Base-by-base conservation (phyloP, 2,797 vertebrate species). In the Orestias chungarensis region DNA sequence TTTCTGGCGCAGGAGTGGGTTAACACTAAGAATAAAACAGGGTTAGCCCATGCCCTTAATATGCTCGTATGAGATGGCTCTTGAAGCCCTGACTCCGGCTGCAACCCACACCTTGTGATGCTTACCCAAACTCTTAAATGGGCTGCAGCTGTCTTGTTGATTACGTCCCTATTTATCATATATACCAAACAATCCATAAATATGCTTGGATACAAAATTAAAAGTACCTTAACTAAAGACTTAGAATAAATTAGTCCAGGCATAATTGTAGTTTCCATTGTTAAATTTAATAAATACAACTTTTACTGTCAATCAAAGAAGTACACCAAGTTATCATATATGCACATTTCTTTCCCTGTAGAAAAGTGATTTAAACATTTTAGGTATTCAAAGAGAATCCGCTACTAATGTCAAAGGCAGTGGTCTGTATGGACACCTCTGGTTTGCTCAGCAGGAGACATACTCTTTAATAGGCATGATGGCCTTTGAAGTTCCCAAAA, bases 401-500 rank as follows among this genome's bases (percentile, higher is more conserved):
- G 71, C 43, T 66, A 61, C 82, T 75, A 65, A 64, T 76, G 81
- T 89, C 52, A 79, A 83, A 61, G 82, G 78, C 76, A 62, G 59
- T 1, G 65, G 54, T 74, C 81, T 80, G 67, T 66, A 84, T 76
- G 83, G 81, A 71, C 80, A 71, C 82, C 81, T 76, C 64, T 79
- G 72, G 74, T 70, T 74, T 18, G 46, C 88, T 81, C 82, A 85
- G 81, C 81, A n/a, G 86, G 84, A 78, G 73, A 64, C 65, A 75
- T 52, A 75, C 14, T 86, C 68, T 87, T 88, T 88, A 87, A 78
- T 81, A 70, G 35, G 78, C 66, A 76, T 52, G 74, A 80, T 86
- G 71, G 71, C 68, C 86, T 92, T 90, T 91, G 87, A 89, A 82
- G 87, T 80, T 40, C 46, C 73, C 69, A 80, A 82, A 82, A 79